phyloP scores from a whole-genome alignment of 2,113 vertebrate genomes.

The Esox niger region DNA sequence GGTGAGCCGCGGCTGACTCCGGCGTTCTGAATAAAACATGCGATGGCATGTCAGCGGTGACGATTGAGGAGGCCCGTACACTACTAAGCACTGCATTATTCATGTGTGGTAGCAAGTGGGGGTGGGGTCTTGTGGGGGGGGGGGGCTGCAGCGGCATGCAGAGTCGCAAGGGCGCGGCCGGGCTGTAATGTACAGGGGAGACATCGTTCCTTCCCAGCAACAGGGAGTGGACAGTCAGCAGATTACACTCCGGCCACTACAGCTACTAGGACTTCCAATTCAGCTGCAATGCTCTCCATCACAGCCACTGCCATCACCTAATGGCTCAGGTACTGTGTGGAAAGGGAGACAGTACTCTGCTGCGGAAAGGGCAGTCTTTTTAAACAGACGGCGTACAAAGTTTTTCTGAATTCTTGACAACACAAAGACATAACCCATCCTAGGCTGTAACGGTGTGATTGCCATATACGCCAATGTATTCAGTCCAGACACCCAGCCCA shows the following conservation, averaged over 20 bases:
- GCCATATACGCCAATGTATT: too few relatives aligned
- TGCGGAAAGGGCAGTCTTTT: too few relatives aligned
- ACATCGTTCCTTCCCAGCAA: constrained; percentile 16
- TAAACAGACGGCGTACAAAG: too few relatives aligned
- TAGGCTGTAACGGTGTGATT: too few relatives aligned
- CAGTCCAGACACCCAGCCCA: too few relatives aligned
- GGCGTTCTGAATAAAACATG: constrained; percentile 74
- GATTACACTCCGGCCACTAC: background rate
- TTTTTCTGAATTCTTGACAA: too few relatives aligned
- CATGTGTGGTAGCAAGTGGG: constrained; percentile 47
- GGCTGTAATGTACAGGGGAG: constrained; percentile 44
- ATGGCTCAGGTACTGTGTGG: too few relatives aligned
- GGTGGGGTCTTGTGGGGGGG: constrained; percentile 20
- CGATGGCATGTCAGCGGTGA: constrained; percentile 56
- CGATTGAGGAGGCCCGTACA: constrained; percentile 48
- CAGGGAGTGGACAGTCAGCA: constrained; percentile 23
- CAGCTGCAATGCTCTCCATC: too few relatives aligned
- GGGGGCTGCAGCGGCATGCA: constrained; percentile 26
- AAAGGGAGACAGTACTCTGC: too few relatives aligned
- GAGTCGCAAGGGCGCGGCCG: constrained; percentile 49
- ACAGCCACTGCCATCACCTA: too few relatives aligned
- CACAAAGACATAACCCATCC: too few relatives aligned
- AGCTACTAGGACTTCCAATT: too few relatives aligned
- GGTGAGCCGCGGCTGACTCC: constrained; percentile 42
- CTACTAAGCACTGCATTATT: constrained; percentile 76